A percentile compares a stretch with the other conserved stretches of the same genome.
Evolutionary conservation across 2,888 invertebrate species (phyloP).

Genomic region (Cybosia mesomella): DNA sequence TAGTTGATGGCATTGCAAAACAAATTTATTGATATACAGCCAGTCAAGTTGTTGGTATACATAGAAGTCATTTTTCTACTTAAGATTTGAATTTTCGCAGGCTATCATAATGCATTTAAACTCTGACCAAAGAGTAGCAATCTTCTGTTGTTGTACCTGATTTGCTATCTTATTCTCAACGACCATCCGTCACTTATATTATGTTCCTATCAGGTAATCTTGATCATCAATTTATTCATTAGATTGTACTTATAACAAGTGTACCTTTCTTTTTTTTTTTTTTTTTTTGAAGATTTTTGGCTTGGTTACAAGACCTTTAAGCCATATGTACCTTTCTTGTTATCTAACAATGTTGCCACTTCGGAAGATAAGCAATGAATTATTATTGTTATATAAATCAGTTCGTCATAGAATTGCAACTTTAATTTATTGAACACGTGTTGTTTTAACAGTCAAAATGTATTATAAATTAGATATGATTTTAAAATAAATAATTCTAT

Average conservation of each 20-base stretch:
- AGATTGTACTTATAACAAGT: conserved; percentile 39
- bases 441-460: conserved; percentile 69
- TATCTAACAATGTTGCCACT: conserved; percentile 39
- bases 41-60: neutral
- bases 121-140: conserved; percentile 32
- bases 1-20: no score
- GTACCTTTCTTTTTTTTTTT: conserved; percentile 32
- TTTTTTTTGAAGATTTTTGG: no score
- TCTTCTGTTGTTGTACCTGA: conserved; percentile 50
- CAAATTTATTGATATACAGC: no score
- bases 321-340: conserved; percentile 32
- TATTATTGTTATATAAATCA: conserved; percentile 45
- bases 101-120: conserved; percentile 33
- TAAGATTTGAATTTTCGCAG: neutral
- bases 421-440: conserved; percentile 69
- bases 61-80: neutral
- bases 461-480: conserved; percentile 76
- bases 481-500: conserved; percentile 77
- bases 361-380: conserved; percentile 37
- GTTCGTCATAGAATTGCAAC: conserved; percentile 60
- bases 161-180: conserved; percentile 26
- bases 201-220: conserved; percentile 29
- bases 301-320: no score
- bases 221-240: conserved; percentile 14
- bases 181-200: conserved; percentile 18